phyloP scores from a whole-genome alignment of 2,888 invertebrate species.

The Nephrotoma appendiculata region DNA sequence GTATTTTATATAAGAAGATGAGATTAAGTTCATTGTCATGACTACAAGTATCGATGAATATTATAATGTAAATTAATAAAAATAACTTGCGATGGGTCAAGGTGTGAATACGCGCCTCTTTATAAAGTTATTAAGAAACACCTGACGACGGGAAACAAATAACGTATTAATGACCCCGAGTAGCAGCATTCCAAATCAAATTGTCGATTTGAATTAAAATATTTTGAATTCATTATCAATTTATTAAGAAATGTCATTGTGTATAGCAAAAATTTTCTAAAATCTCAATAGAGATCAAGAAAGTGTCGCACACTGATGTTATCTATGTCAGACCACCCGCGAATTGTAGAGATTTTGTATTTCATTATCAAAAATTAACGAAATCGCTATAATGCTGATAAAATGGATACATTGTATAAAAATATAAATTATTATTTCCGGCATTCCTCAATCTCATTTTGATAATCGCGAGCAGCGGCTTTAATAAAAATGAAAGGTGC shows the following conservation, averaged over 20 bases:
- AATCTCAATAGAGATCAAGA: no score
- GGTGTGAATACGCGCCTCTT: neutral
- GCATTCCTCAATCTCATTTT: neutral
- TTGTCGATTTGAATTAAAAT: neutral
- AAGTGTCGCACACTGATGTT: no score
- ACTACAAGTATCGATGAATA: neutral
- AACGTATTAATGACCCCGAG: neutral
- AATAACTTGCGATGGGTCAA: neutral
- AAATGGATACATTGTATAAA: neutral
- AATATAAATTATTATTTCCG: neutral
- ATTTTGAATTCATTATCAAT: neutral
- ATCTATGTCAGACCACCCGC: no score
- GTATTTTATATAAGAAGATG: neutral
- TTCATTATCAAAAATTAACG: neutral
- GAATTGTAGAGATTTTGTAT: no score
- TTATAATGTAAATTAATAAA: neutral
- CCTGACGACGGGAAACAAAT: neutral
- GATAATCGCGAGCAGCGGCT: neutral
- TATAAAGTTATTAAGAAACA: neutral
- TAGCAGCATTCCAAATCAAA: neutral
- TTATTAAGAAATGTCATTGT: no score
- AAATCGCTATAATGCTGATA: neutral
- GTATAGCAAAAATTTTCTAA: no score
- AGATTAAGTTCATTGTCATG: neutral
- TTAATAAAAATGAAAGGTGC: neutral